These are phyloP conservation scores for Leptothorax acervorum DNA, from an alignment of 2,888 invertebrate genomes.

Conservation along the genomic window DNA sequence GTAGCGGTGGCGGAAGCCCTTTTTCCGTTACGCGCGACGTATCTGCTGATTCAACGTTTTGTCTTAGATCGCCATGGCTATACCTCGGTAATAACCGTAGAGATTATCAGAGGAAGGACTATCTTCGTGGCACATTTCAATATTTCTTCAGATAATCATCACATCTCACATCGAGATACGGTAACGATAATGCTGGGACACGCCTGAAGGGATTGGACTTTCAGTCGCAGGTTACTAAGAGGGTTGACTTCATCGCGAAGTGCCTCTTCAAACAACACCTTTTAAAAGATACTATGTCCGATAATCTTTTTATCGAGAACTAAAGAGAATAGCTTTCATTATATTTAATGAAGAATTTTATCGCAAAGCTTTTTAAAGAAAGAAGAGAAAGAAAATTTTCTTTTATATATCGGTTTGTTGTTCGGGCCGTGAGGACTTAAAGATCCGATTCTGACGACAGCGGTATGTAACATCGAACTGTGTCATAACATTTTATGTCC, in stretches of 20 bases:
- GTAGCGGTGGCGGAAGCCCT: slow-evolving; percentile 24
- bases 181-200: background rate
- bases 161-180: background rate
- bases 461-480: background rate
- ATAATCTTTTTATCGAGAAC: background rate
- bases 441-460: background rate
- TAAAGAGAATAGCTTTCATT: slow-evolving; percentile 5
- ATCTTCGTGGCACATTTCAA: background rate
- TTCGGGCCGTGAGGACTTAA: too few species aligned
- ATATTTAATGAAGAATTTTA: background rate
- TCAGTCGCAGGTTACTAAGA: background rate
- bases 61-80: background rate
- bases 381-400: background rate
- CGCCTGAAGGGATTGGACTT: background rate
- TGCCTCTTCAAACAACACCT: background rate
- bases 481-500: slow-evolving; percentile 4
- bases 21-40: slow-evolving; percentile 43
- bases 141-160: slow-evolving; percentile 31
- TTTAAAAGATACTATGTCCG: background rate
- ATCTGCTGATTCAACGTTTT: slow-evolving; percentile 39
- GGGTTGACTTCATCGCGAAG: background rate
- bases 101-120: background rate
- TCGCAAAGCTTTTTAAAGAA: background rate
- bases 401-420: background rate
- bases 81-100: slow-evolving; percentile 14